Base-by-base conservation (phyloP, 2,888 invertebrate genomes). In the Drosophila hawaiiensis region DNA sequence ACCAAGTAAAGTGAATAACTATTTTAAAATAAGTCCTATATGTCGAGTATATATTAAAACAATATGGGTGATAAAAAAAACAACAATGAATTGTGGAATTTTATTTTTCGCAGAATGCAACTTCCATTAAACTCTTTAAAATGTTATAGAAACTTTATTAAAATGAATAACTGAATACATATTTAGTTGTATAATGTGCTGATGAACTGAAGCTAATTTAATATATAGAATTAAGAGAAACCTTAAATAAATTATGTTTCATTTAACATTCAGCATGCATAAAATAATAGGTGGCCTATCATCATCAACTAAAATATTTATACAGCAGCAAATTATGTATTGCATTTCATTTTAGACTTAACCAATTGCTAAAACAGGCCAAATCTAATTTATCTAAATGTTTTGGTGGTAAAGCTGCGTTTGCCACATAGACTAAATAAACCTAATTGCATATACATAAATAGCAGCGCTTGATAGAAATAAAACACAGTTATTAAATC, bases 341-440 rank as follows among this genome's bases (percentile, higher is more conserved):
- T 58, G 39, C 33, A 52, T 49, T 54, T 43, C 60, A 64, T 31
- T 37, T 70, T 54, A 3, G 10, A 31, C 43, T 37, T 52, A 12
- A 33, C 25, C 56, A 72, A 49, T 61, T 43, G 35, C 12, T 10
- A 35, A 54, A 63, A 60, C 16, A 33, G 50, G 12, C 54, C 58
- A 35, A 55, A 47, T 62, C 63, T 71, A 56, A 80, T 67, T 73
- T 72, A 73, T 72, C 68, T 53, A 61, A 65, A 80, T 72, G 35
- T 58, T 49, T 66, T 83, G 54, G 31, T 52, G 41, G 12, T 31
- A 10, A 55, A 41, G 56, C 62, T 49, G 29, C 29, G 29, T 41
- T 31, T 43, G 60, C 64, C 3, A 16, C 19, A 31, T 22, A 58
- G 43, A 3, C 22, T 19, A 43, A 43, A 58, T 43, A 41, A 4